Evolutionary conservation across 2,888 invertebrate species (phyloP).

Genomic region (Athripsodes cinereus): DNA sequence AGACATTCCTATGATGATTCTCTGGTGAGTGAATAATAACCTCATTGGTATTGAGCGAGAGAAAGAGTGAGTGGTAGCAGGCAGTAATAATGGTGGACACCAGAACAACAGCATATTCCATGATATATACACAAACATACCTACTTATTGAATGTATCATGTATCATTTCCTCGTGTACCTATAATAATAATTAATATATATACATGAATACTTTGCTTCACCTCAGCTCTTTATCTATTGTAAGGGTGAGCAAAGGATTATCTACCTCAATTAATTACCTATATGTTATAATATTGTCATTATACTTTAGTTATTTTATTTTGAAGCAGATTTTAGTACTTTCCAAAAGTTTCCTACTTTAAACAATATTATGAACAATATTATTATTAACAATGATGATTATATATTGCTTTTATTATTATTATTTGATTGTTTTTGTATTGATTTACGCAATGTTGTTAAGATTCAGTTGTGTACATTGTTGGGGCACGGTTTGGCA

Average conservation of each 20-base stretch:
- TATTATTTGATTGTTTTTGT: conserved; percentile 1
- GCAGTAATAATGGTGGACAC: too few relatives aligned
- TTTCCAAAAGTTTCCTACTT: conserved; percentile 1
- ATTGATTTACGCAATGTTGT: conserved; percentile 3
- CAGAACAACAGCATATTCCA: too few relatives aligned
- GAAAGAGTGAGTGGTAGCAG: too few relatives aligned
- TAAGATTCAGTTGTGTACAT: conserved; percentile 14
- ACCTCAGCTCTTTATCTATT: too few relatives aligned
- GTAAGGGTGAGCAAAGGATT: conserved; percentile 6
- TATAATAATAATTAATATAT: too few relatives aligned
- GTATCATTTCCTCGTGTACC: too few relatives aligned
- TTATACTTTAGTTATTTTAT: conserved; percentile 19
- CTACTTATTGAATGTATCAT: too few relatives aligned
- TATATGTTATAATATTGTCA: conserved; percentile 22
- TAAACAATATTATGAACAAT: not conserved
- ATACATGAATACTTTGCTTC: too few relatives aligned
- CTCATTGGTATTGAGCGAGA: too few relatives aligned
- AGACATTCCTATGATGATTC: too few relatives aligned
- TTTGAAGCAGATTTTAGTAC: conserved; percentile 8
- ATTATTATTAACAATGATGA: not conserved
- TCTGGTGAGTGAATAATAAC: too few relatives aligned
- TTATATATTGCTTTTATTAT: conserved; percentile 7
- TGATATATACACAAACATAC: too few relatives aligned
- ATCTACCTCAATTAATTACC: conserved; percentile 28
- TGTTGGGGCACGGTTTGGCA: conserved; percentile 5